These are phyloP conservation scores for Triplophysa dalaica DNA, from an alignment of 2,113 vertebrate genomes.

Conservation along the genomic window DNA sequence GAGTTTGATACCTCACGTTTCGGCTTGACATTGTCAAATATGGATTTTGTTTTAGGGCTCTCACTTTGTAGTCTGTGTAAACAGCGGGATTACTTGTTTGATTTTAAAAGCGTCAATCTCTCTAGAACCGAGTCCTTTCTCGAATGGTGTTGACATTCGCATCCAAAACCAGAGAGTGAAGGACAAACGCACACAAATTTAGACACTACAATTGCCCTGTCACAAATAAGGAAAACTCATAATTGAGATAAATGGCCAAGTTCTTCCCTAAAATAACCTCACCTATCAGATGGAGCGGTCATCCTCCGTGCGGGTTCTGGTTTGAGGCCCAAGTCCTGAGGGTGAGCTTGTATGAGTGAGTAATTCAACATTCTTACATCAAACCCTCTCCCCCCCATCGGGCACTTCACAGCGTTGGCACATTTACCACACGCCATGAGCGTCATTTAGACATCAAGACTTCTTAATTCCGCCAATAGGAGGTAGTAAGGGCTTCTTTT, in stretches of 20 bases:
- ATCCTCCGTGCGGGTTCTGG: conserved; percentile 20
- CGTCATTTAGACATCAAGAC: conserved; percentile 24
- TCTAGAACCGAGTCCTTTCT: conserved; percentile 20
- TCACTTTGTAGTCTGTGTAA: conserved; percentile 21
- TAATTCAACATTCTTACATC: conserved; percentile 31
- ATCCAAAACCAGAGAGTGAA: conserved; percentile 20
- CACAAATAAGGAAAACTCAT: conserved; percentile 71
- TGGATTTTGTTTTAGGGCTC: background rate
- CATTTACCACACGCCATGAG: conserved; percentile 30
- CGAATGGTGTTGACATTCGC: conserved; percentile 20
- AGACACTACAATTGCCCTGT: conserved; percentile 72
- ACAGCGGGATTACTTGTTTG: conserved; percentile 9
- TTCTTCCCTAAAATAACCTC: conserved; percentile 68
- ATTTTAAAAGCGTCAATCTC: conserved; percentile 22
- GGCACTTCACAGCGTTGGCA: conserved; percentile 24
- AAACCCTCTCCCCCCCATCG: background rate
- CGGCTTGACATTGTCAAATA: background rate
- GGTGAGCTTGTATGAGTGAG: conserved; percentile 23
- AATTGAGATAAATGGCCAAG: conserved; percentile 73
- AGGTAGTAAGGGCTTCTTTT: background rate
- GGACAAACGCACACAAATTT: conserved; percentile 43
- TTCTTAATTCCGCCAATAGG: background rate
- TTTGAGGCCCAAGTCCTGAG: background rate
- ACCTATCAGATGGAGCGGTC: conserved; percentile 58
- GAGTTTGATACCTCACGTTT: background rate